A percentile compares a stretch with the other conserved stretches of the same genome.
Evolutionary conservation across 1,140 invertebrate genomes (phyloP).

Genomic region (Psilanteris sp.): DNA sequence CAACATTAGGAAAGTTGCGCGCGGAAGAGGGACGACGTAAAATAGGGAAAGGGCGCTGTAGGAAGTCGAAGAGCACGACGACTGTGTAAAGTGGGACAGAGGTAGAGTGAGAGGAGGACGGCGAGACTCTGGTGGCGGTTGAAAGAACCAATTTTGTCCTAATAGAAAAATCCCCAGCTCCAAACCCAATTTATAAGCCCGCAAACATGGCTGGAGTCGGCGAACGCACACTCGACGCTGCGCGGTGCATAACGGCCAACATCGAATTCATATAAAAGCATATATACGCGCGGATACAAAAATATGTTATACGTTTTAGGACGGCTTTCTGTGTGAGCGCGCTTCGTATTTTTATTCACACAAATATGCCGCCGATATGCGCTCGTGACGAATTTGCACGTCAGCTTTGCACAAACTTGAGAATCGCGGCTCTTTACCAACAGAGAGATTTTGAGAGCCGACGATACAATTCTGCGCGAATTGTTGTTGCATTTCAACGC

Average conservation of each 20-base stretch:
- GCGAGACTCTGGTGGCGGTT: constrained; percentile 75
- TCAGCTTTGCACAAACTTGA: constrained; percentile 30
- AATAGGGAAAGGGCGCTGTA: constrained; percentile 25
- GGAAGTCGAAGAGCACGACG: constrained; percentile 27
- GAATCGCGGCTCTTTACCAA: constrained; percentile 11
- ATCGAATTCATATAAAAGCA: constrained; percentile 71
- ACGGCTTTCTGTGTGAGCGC: background rate
- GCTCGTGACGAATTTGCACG: constrained; percentile 29
- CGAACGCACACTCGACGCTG: constrained; percentile 62
- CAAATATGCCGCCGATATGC: constrained; percentile 2
- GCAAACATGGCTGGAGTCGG: constrained; percentile 78
- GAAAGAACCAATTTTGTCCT: constrained; percentile 81
- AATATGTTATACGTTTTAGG: constrained; percentile 29
- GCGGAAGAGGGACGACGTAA: constrained; percentile 14
- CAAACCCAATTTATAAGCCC: constrained; percentile 80
- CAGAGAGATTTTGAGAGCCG: constrained; percentile 1
- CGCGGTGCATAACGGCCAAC: constrained; percentile 67
- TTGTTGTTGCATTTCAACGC: constrained; percentile 3
- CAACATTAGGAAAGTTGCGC: constrained; percentile 3
- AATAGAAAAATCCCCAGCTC: constrained; percentile 80
- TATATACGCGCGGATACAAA: constrained; percentile 23
- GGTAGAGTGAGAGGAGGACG: constrained; percentile 46
- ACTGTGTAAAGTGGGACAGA: constrained; percentile 39
- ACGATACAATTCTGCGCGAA: constrained; percentile 5
- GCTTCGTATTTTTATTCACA: constrained; percentile 39